Conservation (phyloP, 1,140 invertebrate genomes). For the Trichonephila clavipes region DNA sequence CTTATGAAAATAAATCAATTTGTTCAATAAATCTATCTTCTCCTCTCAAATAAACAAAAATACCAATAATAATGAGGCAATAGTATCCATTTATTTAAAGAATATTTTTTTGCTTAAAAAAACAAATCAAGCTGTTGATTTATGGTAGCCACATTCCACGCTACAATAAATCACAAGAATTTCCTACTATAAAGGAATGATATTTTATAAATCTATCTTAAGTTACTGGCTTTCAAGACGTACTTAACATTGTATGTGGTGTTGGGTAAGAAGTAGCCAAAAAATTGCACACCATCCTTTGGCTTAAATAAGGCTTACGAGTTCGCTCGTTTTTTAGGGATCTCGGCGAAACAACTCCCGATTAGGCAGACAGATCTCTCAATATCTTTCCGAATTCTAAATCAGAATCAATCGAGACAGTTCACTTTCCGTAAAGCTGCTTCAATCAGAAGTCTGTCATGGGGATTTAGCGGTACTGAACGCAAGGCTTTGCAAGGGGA, state of each 20-base stretch:
- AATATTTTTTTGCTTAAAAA: too few species aligned
- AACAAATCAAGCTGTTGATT: too few species aligned
- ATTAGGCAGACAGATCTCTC: constrained; percentile 35
- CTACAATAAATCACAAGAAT: too few species aligned
- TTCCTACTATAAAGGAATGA: background rate
- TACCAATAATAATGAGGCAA: too few species aligned
- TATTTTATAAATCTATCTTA: background rate
- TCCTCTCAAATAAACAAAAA: too few species aligned
- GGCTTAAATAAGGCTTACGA: constrained; percentile 27
- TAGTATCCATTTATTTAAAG: too few species aligned
- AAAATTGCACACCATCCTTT: background rate
- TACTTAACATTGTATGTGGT: background rate
- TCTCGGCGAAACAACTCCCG: background rate
- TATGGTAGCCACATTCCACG: too few species aligned
- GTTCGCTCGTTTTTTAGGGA: background rate
- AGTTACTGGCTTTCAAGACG: background rate
- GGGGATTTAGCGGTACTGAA: constrained; percentile 36
- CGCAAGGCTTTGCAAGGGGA: background rate
- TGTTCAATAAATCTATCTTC: too few species aligned
- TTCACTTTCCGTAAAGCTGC: constrained; percentile 39
- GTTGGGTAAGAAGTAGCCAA: background rate
- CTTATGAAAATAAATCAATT: too few species aligned
- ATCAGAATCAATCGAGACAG: constrained; percentile 63
- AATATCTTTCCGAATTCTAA: constrained; percentile 47
- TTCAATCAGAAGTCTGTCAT: constrained; percentile 52